Evolutionary conservation across 1,140 invertebrate species (phyloP).

Genomic region (Pteromalus puparum): DNA sequence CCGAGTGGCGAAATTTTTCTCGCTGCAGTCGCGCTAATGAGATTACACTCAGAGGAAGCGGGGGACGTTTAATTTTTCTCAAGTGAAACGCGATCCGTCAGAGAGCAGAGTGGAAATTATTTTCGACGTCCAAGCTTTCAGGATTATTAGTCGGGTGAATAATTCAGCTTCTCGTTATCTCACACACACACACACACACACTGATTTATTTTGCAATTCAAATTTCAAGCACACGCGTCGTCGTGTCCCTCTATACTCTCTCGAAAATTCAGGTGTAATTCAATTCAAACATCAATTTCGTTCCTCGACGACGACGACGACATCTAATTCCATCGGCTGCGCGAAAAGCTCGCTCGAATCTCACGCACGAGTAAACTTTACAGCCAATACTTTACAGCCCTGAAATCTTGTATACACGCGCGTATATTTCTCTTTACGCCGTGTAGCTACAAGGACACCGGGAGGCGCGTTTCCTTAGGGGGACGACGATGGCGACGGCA

Average conservation of each 20-base stretch:
- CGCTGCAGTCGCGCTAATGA: neutral
- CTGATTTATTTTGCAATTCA: neutral
- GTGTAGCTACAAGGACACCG: neutral
- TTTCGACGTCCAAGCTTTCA: neutral
- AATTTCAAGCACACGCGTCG: neutral
- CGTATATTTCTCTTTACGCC: neutral
- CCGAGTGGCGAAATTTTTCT: constrained; percentile 28
- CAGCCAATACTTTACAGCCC: constrained; percentile 1
- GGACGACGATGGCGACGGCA: neutral
- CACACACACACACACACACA: neutral
- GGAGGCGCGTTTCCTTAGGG: neutral
- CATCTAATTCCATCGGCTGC: constrained; percentile 30
- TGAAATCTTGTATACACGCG: neutral
- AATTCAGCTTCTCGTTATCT: too few species aligned
- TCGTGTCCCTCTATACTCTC: neutral
- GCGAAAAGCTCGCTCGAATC: constrained; percentile 31
- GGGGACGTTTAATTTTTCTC: neutral
- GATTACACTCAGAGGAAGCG: neutral
- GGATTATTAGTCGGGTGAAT: too few species aligned
- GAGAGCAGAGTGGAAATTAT: constrained; percentile 27
- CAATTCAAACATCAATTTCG: constrained; percentile 40
- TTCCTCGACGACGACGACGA: neutral
- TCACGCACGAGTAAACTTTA: constrained; percentile 28
- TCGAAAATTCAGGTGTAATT: neutral
- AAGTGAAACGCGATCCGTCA: neutral